Evolutionary conservation across 2,888 invertebrate genomes (phyloP).

Genomic region (Thalpophila matura): DNA sequence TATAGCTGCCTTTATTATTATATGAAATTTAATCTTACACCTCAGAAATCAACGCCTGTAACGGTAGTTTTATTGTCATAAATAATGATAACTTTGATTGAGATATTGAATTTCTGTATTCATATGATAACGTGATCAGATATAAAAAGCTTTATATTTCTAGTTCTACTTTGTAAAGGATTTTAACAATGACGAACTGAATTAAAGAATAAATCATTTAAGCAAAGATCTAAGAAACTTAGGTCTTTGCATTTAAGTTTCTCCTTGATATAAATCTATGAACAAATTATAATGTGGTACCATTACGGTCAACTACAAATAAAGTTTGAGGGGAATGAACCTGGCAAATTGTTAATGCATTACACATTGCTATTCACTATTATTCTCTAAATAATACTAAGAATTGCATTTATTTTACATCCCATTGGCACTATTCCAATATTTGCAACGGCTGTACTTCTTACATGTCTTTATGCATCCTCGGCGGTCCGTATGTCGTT

Average conservation of each 20-base stretch:
- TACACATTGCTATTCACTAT: slow-evolving; percentile 46
- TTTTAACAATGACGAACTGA: slow-evolving; percentile 21
- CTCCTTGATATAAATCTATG: slow-evolving; percentile 1
- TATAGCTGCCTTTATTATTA: slow-evolving; percentile 32
- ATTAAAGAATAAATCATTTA: neutral
- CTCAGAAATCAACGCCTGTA: slow-evolving; percentile 36
- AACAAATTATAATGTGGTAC: slow-evolving; percentile 18
- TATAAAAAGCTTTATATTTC: slow-evolving; percentile 28
- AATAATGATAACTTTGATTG: slow-evolving; percentile 38
- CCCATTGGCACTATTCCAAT: slow-evolving; percentile 54
- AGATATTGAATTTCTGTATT: slow-evolving; percentile 40
- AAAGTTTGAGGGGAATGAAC: slow-evolving; percentile 41
- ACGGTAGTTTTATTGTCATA: slow-evolving; percentile 37
- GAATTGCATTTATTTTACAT: slow-evolving; percentile 53
- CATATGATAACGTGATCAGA: slow-evolving; percentile 17
- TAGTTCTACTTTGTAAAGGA: slow-evolving; percentile 27
- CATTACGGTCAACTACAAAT: slow-evolving; percentile 23
- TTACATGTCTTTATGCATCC: slow-evolving; percentile 47
- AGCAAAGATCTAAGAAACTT: no score
- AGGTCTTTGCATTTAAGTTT: no score
- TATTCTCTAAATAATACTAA: slow-evolving; percentile 53
- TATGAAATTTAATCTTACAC: slow-evolving; percentile 38
- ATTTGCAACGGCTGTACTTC: slow-evolving; percentile 40
- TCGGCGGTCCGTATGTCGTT: slow-evolving; percentile 60
- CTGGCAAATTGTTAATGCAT: slow-evolving; percentile 30